phyloP scores from a whole-genome alignment of 1,140 invertebrate genomes.

The Chironomus striatipennis region DNA sequence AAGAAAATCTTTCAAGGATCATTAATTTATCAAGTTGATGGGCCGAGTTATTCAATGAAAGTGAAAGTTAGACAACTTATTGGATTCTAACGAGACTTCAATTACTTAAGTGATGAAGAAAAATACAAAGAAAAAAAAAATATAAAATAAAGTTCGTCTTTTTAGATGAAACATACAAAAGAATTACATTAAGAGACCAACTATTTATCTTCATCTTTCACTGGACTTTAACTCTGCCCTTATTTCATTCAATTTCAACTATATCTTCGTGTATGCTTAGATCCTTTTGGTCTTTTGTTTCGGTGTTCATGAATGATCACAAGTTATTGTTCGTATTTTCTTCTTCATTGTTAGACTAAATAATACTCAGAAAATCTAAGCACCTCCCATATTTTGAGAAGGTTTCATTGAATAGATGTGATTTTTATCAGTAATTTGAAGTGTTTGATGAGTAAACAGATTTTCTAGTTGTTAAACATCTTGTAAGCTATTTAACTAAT shows the following conservation, averaged over 20 bases:
- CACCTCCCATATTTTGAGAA: neutral
- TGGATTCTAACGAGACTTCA: neutral
- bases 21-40: neutral
- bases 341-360: neutral
- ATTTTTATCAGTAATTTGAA: too few species aligned
- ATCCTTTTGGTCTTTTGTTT: neutral
- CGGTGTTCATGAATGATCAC: neutral
- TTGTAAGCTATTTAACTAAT: too few species aligned
- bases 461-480: too few species aligned
- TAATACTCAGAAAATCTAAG: neutral
- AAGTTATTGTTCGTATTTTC: neutral
- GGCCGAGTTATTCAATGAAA: neutral
- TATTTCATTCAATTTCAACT: neutral
- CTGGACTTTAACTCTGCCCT: neutral
- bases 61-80: too few species aligned
- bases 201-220: constrained; percentile 4
- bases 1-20: neutral
- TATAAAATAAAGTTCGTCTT: neutral
- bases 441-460: too few species aligned
- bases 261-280: too few species aligned
- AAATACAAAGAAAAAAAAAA: neutral
- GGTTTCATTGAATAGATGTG: too few species aligned
- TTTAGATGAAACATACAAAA: too few species aligned
- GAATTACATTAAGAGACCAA: neutral
- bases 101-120: constrained; percentile 5